Percentiles rank a stretch among this genome's conserved stretches.
These are phyloP conservation scores for Hypotaenidia philippensis DNA, from an alignment of 2,797 vertebrate genomes.

Conservation along the genomic window DNA sequence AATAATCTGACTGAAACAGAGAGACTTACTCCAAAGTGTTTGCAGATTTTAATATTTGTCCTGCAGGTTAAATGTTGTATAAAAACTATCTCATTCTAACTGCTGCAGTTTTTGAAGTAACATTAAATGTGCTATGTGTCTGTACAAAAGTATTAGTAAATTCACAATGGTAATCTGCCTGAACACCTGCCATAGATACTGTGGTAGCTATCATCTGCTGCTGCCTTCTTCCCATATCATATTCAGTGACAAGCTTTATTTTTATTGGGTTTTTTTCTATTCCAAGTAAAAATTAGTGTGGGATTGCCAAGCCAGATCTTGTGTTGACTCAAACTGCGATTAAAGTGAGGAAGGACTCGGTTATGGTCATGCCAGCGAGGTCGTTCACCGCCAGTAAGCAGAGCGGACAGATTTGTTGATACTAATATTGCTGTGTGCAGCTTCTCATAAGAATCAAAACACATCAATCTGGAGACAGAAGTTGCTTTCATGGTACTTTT, in stretches of 20 bases:
- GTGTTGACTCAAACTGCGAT: not conserved
- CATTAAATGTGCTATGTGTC: not conserved
- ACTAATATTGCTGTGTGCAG: not conserved
- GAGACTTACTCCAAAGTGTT: not conserved
- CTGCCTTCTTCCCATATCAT: not conserved
- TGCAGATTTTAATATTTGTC: not conserved
- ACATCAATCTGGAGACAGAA: not conserved
- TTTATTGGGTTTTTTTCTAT: not conserved
- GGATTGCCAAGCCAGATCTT: not conserved
- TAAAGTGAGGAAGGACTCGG: not conserved
- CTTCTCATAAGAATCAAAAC: not conserved
- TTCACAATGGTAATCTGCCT: not conserved
- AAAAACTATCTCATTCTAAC: not conserved
- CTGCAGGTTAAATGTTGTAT: not conserved
- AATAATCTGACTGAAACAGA: not conserved
- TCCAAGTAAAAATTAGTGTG: not conserved
- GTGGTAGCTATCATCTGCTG: not conserved
- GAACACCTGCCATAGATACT: not conserved
- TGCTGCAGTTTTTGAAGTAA: not conserved
- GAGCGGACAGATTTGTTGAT: not conserved
- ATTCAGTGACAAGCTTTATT: not conserved
- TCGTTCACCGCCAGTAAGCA: not conserved
- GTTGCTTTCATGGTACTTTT: not conserved
- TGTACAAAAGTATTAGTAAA: not conserved
- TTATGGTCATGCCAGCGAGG: not conserved